Evolutionary conservation across 2,888 invertebrate species (phyloP).

Genomic region (Brachynemurus nebulosus): DNA sequence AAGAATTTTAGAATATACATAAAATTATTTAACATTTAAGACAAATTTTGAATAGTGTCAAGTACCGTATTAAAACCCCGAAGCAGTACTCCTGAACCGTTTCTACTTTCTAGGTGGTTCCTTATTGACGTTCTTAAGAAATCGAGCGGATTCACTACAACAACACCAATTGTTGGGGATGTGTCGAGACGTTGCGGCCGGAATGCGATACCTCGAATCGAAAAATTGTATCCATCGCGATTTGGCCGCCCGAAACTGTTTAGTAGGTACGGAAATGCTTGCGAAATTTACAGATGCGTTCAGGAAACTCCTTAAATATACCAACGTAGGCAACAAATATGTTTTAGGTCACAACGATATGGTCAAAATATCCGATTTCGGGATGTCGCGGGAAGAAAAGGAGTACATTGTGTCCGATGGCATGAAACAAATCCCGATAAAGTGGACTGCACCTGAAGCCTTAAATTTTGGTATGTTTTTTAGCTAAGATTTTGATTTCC

Average conservation of each 20-base stretch:
- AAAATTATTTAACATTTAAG: too few species aligned
- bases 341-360: slow-evolving; percentile 56
- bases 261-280: slow-evolving; percentile 46
- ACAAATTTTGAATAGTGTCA: too few species aligned
- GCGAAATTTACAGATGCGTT: slow-evolving; percentile 2
- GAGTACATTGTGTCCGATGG: slow-evolving; percentile 95
- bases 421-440: slow-evolving; percentile 96
- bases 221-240: slow-evolving; percentile 95
- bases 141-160: slow-evolving; percentile 50
- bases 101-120: slow-evolving; percentile 58
- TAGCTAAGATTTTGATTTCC: not conserved
- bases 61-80: too few species aligned
- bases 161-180: slow-evolving; percentile 64
- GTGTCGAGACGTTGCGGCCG: slow-evolving; percentile 88
- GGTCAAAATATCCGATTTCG: slow-evolving; percentile 96
- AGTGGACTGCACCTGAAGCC: slow-evolving; percentile 97
- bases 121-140: slow-evolving; percentile 73
- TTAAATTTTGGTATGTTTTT: slow-evolving; percentile 70
- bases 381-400: slow-evolving; percentile 94
- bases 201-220: slow-evolving; percentile 90
- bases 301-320: slow-evolving; percentile 5
- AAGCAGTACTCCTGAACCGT: not conserved
- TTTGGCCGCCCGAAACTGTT: slow-evolving; percentile 87
- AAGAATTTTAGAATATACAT: too few species aligned
- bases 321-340: not conserved